Evolutionary conservation across 2,797 vertebrate genomes (phyloP).

Genomic region (Amazona finschi): DNA sequence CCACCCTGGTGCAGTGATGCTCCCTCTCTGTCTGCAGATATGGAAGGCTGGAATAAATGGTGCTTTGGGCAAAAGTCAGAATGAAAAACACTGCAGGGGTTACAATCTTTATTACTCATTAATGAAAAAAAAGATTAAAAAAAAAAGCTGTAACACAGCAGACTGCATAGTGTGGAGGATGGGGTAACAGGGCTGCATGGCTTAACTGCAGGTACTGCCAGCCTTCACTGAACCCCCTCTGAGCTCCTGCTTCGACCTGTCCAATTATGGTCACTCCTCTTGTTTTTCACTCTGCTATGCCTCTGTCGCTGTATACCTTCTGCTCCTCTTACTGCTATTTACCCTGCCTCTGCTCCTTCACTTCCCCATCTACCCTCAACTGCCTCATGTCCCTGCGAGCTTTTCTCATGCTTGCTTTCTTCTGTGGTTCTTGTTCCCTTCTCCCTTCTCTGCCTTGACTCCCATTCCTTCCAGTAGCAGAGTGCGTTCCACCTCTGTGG

Average conservation of each 20-base stretch:
- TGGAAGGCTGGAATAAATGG: neutral
- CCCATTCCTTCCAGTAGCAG: neutral
- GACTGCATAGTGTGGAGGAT: neutral
- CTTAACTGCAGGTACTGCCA: neutral
- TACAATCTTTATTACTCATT: neutral
- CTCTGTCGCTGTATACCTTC: neutral
- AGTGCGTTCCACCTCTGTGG: neutral
- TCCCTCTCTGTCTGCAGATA: neutral
- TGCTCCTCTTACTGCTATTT: neutral
- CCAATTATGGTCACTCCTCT: neutral
- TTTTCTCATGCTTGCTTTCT: neutral
- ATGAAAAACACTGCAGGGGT: neutral
- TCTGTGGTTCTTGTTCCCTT: neutral
- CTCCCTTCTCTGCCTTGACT: neutral
- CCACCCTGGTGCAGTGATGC: neutral
- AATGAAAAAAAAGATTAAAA: neutral
- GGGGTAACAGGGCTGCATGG: neutral
- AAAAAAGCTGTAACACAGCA: neutral
- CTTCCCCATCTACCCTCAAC: neutral
- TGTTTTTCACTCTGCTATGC: neutral
- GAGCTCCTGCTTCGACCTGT: neutral
- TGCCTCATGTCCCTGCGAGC: fast-evolving
- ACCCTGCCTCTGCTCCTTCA: neutral
- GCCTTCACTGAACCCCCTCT: neutral
- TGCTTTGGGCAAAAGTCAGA: neutral